Percentiles rank a stretch among this genome's conserved stretches.
phyloP scores from a whole-genome alignment of 2,113 vertebrate genomes.

The Dromas ardeola region DNA sequence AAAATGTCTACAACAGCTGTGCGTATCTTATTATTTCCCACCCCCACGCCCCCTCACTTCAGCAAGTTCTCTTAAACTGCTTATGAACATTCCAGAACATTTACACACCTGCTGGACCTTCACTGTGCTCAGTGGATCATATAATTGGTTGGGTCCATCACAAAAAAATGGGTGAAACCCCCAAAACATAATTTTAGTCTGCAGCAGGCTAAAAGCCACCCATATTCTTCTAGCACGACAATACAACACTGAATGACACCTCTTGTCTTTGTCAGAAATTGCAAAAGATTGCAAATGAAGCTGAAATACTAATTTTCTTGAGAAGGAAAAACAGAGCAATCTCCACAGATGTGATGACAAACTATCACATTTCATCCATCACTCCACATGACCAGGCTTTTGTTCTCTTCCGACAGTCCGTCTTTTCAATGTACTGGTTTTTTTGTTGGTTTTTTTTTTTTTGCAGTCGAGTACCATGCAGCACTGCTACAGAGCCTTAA shows the following conservation, averaged over 20 bases:
- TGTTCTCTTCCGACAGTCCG: neutral
- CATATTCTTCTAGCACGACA: neutral
- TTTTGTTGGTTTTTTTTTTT: neutral
- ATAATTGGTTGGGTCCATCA: neutral
- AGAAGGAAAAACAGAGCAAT: neutral
- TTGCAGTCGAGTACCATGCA: neutral
- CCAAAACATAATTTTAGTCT: neutral
- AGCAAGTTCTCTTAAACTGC: neutral
- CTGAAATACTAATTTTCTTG: neutral
- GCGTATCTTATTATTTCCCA: neutral
- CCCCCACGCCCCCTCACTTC: neutral
- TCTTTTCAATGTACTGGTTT: neutral
- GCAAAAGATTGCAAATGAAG: neutral
- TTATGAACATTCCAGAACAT: neutral
- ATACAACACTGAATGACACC: neutral
- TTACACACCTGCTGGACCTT: neutral
- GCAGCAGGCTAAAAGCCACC: neutral
- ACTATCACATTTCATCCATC: neutral
- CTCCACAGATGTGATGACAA: neutral
- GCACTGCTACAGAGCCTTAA: neutral
- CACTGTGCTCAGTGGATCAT: neutral
- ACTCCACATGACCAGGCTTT: neutral
- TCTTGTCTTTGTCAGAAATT: neutral
- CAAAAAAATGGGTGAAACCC: fast-evolving
- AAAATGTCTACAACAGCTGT: neutral